Evolutionary conservation across 2,888 invertebrate genomes (phyloP).

Genomic region (Stenolophus ochropezus): DNA sequence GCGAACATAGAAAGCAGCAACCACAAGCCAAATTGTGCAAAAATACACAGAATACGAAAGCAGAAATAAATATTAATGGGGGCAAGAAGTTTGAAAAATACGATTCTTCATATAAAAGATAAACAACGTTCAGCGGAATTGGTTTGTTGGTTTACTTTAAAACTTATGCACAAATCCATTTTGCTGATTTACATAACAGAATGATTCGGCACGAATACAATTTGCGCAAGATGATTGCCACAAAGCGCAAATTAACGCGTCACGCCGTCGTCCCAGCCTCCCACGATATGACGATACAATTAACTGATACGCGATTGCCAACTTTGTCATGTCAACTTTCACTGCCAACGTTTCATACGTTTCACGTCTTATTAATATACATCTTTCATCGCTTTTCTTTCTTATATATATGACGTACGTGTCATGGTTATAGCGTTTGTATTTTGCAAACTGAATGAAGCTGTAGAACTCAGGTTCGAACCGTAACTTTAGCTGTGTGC

Average conservation of each 20-base stretch:
- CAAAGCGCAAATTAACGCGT: neutral
- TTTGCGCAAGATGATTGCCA: neutral
- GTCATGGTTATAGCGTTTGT: neutral
- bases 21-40: neutral
- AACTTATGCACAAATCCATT: conserved; percentile 13
- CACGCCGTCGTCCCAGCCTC: neutral
- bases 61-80: neutral
- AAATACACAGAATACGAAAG: neutral
- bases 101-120: conserved; percentile 13
- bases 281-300: neutral
- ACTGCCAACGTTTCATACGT: neutral
- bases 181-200: neutral
- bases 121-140: conserved; percentile 5
- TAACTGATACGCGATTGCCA: neutral
- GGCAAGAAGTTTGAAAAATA: neutral
- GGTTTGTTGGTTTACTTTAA: neutral
- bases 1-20: neutral
- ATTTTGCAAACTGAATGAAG: neutral
- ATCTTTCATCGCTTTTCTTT: neutral
- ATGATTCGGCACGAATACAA: neutral
- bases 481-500: too few species aligned
- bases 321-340: neutral
- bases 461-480: neutral
- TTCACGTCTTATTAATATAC: neutral
- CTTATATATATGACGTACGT: neutral